Evolutionary conservation across 2,888 invertebrate genomes (phyloP).

Genomic region (Frankliniella intonsa): DNA sequence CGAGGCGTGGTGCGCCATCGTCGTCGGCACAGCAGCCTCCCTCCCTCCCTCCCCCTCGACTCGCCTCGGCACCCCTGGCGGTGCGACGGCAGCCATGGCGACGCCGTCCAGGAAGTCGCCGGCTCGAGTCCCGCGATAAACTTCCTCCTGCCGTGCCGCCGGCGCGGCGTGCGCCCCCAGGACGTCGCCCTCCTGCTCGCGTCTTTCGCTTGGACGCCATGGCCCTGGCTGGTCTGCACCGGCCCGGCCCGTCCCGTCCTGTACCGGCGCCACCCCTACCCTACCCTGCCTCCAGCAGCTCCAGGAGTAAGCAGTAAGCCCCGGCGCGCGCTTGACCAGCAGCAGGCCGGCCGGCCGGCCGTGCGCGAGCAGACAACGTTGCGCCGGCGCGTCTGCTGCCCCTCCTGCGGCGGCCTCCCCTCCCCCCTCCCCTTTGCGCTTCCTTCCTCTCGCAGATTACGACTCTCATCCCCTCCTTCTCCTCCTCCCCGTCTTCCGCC

Average conservation of each 20-base stretch:
- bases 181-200: neutral
- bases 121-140: constrained; percentile 16
- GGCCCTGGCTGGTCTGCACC: neutral
- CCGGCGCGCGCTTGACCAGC: neutral
- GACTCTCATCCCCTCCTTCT: neutral
- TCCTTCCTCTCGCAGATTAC: constrained; percentile 25
- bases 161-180: neutral
- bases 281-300: no score
- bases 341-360: neutral
- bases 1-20: neutral
- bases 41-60: neutral
- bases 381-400: neutral
- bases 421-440: neutral
- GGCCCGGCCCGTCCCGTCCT: neutral
- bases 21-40: neutral
- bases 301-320: no score
- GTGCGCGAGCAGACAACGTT: neutral
- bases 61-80: neutral
- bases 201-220: neutral
- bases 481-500: neutral
- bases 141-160: neutral
- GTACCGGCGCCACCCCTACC: no score
- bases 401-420: neutral
- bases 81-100: neutral
- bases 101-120: neutral